Percentiles rank a stretch among this genome's conserved stretches.
Conservation (phyloP, 2,113 vertebrate genomes). For the Opisthocomus hoazin region DNA sequence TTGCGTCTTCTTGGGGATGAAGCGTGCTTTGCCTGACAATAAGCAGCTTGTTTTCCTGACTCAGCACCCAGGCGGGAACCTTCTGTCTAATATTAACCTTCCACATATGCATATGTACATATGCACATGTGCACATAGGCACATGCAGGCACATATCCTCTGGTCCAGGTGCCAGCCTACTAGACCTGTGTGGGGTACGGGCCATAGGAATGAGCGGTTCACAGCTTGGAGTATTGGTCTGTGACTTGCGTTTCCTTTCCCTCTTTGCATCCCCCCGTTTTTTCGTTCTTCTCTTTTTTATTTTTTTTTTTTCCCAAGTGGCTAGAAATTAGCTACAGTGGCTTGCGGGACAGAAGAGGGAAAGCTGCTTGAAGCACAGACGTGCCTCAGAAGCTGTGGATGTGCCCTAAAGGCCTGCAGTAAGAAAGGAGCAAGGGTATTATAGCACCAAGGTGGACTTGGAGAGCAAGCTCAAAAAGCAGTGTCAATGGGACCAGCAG, state of each 20-base stretch:
- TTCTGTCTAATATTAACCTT: not conserved
- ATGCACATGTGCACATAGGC: not conserved
- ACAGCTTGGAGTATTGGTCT: not conserved
- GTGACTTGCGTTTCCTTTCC: not conserved
- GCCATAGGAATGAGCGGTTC: not conserved
- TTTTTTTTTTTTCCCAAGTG: not conserved
- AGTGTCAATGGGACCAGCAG: not conserved
- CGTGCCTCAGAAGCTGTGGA: rapidly evolving
- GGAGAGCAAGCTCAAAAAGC: not conserved
- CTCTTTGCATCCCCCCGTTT: not conserved
- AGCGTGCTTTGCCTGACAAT: not conserved
- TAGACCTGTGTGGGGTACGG: not conserved
- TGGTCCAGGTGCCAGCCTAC: not conserved
- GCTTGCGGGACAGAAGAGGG: not conserved
- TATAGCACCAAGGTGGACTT: not conserved
- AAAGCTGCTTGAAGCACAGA: rapidly evolving
- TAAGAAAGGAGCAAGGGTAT: not conserved
- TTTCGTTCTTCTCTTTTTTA: not conserved
- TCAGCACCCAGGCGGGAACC: not conserved
- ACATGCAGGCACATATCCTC: rapidly evolving
- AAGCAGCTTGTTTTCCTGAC: not conserved
- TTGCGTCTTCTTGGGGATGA: not conserved
- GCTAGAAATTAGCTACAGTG: not conserved
- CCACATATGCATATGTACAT: not conserved
- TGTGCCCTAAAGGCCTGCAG: not conserved